Conservation (phyloP, 2,888 invertebrate species). For the Chalcis sispes region DNA sequence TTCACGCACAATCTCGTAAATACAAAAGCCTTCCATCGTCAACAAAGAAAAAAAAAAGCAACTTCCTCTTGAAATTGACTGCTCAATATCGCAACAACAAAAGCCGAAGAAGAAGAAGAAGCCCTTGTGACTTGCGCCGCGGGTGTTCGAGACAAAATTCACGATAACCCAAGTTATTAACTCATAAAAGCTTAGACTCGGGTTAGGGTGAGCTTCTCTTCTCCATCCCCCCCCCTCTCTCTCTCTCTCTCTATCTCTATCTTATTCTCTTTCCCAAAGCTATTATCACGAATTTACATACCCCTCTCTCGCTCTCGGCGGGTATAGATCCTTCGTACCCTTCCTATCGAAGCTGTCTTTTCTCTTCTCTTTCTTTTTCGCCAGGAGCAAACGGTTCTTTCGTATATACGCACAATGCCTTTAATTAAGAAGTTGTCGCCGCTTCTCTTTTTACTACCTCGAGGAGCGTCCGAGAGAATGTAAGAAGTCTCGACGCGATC, state of each 20-base stretch:
- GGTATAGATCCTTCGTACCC: no score
- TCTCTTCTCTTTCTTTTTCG: no score
- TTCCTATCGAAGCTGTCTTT: no score
- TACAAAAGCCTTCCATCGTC: no score
- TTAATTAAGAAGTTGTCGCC: slow-evolving; percentile 73
- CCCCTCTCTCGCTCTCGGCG: no score
- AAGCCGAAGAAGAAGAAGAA: not conserved
- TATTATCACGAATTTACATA: slow-evolving; percentile 75
- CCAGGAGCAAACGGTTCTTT: no score
- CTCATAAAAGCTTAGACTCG: slow-evolving; percentile 73
- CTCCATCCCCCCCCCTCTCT: not conserved
- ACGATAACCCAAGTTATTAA: slow-evolving; percentile 75
- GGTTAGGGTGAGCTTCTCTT: slow-evolving; percentile 59
- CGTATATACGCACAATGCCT: slow-evolving; percentile 70
- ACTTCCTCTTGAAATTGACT: slow-evolving; percentile 29
- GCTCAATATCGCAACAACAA: slow-evolving; percentile 53
- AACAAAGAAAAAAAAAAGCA: no score
- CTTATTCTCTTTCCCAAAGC: slow-evolving; percentile 63
- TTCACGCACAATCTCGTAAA: no score
- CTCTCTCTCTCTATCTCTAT: not conserved
- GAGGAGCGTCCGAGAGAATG: not conserved
- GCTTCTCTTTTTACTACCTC: no score
- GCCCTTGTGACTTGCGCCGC: not conserved
- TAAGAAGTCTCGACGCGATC: no score
- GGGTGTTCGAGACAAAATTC: slow-evolving; percentile 66